Conservation (phyloP, 2,113 vertebrate genomes). For the Zeus faber region DNA sequence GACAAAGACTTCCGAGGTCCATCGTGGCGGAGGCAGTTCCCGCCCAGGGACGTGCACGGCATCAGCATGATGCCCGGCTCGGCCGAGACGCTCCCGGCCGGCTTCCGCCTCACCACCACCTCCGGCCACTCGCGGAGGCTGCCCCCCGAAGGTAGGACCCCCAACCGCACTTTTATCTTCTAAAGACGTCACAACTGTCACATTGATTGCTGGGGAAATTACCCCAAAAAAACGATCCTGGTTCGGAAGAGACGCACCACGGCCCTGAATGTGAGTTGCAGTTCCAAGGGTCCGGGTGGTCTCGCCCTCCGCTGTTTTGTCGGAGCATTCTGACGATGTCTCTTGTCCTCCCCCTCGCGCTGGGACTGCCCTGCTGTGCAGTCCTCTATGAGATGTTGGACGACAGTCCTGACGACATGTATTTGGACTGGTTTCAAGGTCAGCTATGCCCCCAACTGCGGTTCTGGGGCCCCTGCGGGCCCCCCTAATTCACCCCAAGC, state of each 20-base stretch:
- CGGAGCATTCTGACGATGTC: conserved; percentile 71
- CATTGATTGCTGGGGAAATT: too few species aligned
- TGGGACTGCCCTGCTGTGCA: conserved; percentile 65
- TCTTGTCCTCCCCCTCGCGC: conserved; percentile 62
- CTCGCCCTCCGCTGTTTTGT: too few species aligned
- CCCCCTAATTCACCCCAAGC: conserved; percentile 25
- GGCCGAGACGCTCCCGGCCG: conserved; percentile 93
- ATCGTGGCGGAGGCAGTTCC: conserved; percentile 96
- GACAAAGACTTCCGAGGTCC: conserved; percentile 92
- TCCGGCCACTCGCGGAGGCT: conserved; percentile 91
- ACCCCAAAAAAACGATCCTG: too few species aligned
- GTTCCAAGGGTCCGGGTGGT: too few species aligned
- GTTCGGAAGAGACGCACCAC: too few species aligned
- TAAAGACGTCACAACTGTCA: too few species aligned
- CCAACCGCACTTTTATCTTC: conserved; percentile 9
- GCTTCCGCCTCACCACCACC: conserved; percentile 92
- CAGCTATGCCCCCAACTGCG: conserved; percentile 54
- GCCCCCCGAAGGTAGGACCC: conserved; percentile 83
- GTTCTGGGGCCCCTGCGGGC: conserved; percentile 39
- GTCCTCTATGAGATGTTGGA: conserved; percentile 76
- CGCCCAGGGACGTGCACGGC: conserved; percentile 90
- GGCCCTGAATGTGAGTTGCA: too few species aligned
- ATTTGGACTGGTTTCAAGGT: conserved; percentile 81
- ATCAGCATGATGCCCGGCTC: conserved; percentile 99
- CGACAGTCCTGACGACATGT: conserved; percentile 76